Conservation (phyloP, 2,888 invertebrate genomes). For the Helleia helle region DNA sequence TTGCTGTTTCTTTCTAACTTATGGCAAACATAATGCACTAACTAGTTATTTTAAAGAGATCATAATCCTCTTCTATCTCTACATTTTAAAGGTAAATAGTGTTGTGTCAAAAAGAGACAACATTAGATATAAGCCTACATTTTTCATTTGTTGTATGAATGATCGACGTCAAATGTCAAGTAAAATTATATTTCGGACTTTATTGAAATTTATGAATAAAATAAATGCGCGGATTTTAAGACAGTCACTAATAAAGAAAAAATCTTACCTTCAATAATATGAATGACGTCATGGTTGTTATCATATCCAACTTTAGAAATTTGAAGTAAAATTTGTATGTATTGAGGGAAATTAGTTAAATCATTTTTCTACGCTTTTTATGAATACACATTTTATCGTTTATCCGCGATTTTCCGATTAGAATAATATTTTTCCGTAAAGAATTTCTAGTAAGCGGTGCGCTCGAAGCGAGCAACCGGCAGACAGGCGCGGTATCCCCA, state of each 20-base stretch:
- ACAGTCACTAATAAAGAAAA: slow-evolving; percentile 11
- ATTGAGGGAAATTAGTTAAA: slow-evolving; percentile 29
- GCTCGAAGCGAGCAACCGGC: slow-evolving; percentile 65
- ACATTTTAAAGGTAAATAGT: slow-evolving; percentile 11
- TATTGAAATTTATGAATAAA: neutral
- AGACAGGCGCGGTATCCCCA: slow-evolving; percentile 75
- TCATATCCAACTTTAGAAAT: slow-evolving; percentile 64
- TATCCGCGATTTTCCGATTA: slow-evolving; percentile 31
- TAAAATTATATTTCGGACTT: slow-evolving; percentile 9
- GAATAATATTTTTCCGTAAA: slow-evolving; percentile 20
- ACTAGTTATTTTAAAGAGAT: slow-evolving; percentile 21
- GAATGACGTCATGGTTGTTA: slow-evolving; percentile 74
- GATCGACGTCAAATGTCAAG: slow-evolving; percentile 52
- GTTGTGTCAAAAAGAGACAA: slow-evolving; percentile 37
- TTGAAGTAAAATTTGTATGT: slow-evolving; percentile 49
- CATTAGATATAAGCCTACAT: slow-evolving; percentile 12
- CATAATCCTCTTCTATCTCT: slow-evolving; percentile 22
- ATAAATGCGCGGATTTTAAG: neutral
- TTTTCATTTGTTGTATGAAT: slow-evolving; percentile 16
- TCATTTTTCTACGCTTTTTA: slow-evolving; percentile 33
- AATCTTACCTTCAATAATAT: slow-evolving; percentile 65
- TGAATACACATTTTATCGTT: slow-evolving; percentile 41
- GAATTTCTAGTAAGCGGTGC: slow-evolving; percentile 48
- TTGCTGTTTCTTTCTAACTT: slow-evolving; percentile 54
- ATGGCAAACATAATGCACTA: slow-evolving; percentile 26